Base-by-base conservation (phyloP, 2,113 vertebrate species). In the Paramormyrops kingsleyae region DNA sequence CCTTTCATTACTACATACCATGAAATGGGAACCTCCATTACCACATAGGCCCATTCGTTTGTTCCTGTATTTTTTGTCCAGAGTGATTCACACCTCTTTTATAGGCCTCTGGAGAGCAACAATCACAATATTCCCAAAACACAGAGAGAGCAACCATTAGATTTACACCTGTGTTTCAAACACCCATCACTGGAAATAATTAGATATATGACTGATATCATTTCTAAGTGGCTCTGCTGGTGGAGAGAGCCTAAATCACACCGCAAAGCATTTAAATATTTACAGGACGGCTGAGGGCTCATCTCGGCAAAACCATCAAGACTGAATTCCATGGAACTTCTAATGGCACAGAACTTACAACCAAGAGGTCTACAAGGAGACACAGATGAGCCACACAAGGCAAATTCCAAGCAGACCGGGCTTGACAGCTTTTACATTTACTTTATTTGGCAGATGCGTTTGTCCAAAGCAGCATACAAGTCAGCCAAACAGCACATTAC, bases 131-230 rank as follows among this genome's bases (percentile, higher is more conserved):
- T 35, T 80, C 35, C 31, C 74, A 80, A 42, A 80, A 80, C 74
- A 42, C 15, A 19, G 17, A 19, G 74, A 80, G 74, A 42, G 35
- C 74, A 80, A 80, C 74, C 74, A 80, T 80, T 77, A 77, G 35
- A 39, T 77, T 39, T 77, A 39, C 35, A 19, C 35, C 31, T 80
- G 74, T 42, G 74, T 80, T 42, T 80, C 74, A 42, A 80, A 80
- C 74, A 80, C 35, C 74, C 35, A 80, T 80, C 74, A 35, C 9
- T 86, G 83, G 83, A 47, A 49, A 86, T 50, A 27, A 86, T 86
- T 86, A 86, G 83, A 86, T 86, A 86, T 86, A 86, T n/a, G 83
- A 31, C 83, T 47, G 47, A 86, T 84, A 84, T 50, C 13, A 50
- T 47, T 86, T 49, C 24, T n/a, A 86, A 86, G 83, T 49, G 31